Conservation (phyloP, 2,888 invertebrate genomes). For the Toxonevra muliebris region DNA sequence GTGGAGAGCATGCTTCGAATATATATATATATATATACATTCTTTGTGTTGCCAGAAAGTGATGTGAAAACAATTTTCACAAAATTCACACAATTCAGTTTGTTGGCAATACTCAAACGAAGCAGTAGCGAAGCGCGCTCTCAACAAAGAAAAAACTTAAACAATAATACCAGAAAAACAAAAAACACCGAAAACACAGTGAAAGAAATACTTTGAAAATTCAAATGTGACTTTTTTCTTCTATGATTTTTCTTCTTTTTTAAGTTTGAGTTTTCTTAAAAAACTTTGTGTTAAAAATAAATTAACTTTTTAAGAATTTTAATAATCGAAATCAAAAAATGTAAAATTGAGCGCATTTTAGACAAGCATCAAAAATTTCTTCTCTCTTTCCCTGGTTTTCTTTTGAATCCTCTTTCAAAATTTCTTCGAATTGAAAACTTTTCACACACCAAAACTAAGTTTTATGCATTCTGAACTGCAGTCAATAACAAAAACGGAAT, state of each 20-base stretch:
- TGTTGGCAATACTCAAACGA: slow-evolving; percentile 58
- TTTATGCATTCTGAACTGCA: too few relatives aligned
- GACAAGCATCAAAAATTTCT: background rate
- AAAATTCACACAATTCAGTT: slow-evolving; percentile 50
- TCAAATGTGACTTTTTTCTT: slow-evolving; percentile 19
- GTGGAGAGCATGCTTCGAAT: too few relatives aligned
- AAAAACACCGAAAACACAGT: slow-evolving; percentile 5
- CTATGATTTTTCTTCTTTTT: slow-evolving; percentile 12
- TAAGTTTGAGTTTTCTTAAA: slow-evolving; percentile 12
- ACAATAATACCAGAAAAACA: slow-evolving; percentile 9
- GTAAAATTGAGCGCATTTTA: background rate
- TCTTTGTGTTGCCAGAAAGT: slow-evolving; percentile 5
- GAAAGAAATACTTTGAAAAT: slow-evolving; percentile 5
- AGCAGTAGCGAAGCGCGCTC: slow-evolving; percentile 50
- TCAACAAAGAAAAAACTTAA: slow-evolving; percentile 11
- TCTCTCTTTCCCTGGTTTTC: background rate
- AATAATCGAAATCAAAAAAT: background rate
- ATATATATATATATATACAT: too few relatives aligned
- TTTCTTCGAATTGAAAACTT: background rate
- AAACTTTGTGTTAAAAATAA: slow-evolving; percentile 4
- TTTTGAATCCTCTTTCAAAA: background rate
- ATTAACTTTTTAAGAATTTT: too few relatives aligned
- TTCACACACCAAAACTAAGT: background rate
- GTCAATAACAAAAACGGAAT: background rate
- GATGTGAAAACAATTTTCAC: slow-evolving; percentile 45